Evolutionary conservation across 2,113 vertebrate species (phyloP).

Genomic region (Ceyx melanurus): DNA sequence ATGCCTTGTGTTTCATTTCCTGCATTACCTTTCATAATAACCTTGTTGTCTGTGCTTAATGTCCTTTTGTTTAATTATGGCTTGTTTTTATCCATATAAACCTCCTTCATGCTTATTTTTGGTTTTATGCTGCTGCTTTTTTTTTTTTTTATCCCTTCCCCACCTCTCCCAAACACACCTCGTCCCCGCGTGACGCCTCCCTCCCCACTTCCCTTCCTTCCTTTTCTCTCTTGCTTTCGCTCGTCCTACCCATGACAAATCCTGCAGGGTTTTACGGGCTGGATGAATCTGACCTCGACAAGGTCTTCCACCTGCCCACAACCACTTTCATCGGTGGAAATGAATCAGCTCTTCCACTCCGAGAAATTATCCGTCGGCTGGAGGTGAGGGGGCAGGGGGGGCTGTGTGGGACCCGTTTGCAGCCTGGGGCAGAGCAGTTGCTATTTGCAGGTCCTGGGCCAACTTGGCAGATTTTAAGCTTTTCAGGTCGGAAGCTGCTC

Average conservation of each 20-base stretch:
- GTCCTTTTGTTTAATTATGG: conserved; percentile 38
- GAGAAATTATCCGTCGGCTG: conserved; percentile 90
- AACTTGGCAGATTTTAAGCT: neutral
- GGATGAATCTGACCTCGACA: conserved; percentile 88
- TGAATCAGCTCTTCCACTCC: conserved; percentile 84
- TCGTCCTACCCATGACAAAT: conserved; percentile 43
- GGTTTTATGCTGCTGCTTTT: conserved; percentile 4
- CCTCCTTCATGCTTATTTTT: conserved; percentile 45
- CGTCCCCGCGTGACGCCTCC: neutral
- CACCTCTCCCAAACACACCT: neutral
- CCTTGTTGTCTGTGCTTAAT: neutral
- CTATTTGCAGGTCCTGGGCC: neutral
- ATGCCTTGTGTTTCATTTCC: neutral
- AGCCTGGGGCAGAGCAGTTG: neutral
- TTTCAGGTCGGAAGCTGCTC: neutral
- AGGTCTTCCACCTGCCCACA: conserved; percentile 90
- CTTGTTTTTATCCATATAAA: conserved; percentile 12
- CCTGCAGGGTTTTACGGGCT: conserved; percentile 88
- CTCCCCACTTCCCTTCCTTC: neutral
- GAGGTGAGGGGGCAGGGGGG: conserved; percentile 77
- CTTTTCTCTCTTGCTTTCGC: conserved; percentile 37
- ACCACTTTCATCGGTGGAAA: conserved; percentile 93
- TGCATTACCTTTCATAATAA: neutral
- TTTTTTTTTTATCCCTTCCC: conserved; percentile 4
- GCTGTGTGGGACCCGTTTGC: neutral